Evolutionary conservation across 53 echinoderm and acorn worm genomes (phyloP).

Genomic region (Henricia sp.): DNA sequence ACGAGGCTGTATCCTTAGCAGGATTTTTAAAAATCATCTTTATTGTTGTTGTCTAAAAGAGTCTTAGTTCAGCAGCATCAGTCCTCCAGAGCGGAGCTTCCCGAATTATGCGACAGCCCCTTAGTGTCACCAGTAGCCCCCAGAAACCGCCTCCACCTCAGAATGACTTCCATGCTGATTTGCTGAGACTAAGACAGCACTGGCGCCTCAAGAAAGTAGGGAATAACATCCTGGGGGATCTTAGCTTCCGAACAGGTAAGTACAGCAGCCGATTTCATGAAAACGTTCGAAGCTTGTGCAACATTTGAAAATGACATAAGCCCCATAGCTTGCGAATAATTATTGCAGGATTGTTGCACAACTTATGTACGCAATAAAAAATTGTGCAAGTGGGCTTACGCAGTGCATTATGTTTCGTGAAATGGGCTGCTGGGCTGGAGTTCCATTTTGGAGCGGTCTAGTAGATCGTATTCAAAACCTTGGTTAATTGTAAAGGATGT

Average conservation of each 20-base stretch:
- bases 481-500: too few species aligned
- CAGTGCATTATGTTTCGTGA: too few species aligned
- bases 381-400: too few species aligned
- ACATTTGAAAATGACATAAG: too few species aligned
- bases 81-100: slow-evolving; percentile 73
- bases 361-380: too few species aligned
- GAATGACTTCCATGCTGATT: slow-evolving; percentile 89
- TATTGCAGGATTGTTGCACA: too few species aligned
- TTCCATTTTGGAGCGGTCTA: too few species aligned
- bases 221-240: slow-evolving; percentile 90
- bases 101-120: slow-evolving; percentile 68
- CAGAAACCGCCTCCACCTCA: slow-evolving; percentile 66
- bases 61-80: slow-evolving; percentile 74
- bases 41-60: slow-evolving; percentile 51
- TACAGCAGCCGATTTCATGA: too few species aligned
- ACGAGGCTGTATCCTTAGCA: too few species aligned
- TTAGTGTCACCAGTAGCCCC: slow-evolving; percentile 21
- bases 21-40: neutral
- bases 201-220: slow-evolving; percentile 98
- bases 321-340: too few species aligned
- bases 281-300: too few species aligned
- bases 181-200: slow-evolving; percentile 73
- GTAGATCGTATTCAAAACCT: too few species aligned
- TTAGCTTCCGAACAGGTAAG: slow-evolving; percentile 95
- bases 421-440: neutral